These are phyloP conservation scores for Coreius guichenoti DNA, from an alignment of 2,797 vertebrate genomes.

Conservation along the genomic window DNA sequence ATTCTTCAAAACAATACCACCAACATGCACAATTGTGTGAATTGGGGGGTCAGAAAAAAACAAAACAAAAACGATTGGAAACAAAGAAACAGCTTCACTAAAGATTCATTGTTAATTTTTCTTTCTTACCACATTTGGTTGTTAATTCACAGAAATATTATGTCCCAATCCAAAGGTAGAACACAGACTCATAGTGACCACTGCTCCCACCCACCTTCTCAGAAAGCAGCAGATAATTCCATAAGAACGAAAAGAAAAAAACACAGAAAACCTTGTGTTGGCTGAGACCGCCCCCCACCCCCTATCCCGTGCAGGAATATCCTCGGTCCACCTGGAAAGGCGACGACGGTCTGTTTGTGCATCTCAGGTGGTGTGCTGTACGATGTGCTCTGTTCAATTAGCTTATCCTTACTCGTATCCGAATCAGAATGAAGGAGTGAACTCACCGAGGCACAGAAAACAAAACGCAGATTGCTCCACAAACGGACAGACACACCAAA, in stretches of 20 bases:
- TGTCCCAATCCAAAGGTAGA: constrained; percentile 67
- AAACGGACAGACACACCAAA: constrained; percentile 41
- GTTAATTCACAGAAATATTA: constrained; percentile 73
- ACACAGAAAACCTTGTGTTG: constrained; percentile 59
- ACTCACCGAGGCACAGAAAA: constrained; percentile 46
- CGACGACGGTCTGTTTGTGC: background rate
- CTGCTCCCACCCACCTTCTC: constrained; percentile 59
- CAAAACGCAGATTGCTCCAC: constrained; percentile 58
- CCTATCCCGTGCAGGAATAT: constrained; percentile 30
- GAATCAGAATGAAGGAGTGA: constrained; percentile 33
- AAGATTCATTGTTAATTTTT: constrained; percentile 66
- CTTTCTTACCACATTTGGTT: constrained; percentile 70
- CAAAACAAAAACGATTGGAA: constrained; percentile 58
- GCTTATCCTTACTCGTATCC: constrained; percentile 11
- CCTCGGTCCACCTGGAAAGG: constrained; percentile 15
- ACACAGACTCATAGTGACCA: constrained; percentile 67
- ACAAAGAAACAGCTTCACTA: constrained; percentile 67
- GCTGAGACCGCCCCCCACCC: constrained; percentile 29
- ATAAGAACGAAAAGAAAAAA: constrained; percentile 64
- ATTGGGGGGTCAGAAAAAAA: constrained; percentile 36
- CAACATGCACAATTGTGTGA: constrained; percentile 60
- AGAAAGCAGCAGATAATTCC: constrained; percentile 75
- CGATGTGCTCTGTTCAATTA: constrained; percentile 23
- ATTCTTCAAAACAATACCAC: constrained; percentile 47
- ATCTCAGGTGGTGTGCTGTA: constrained; percentile 30